phyloP scores from a whole-genome alignment of 37 sponge, comb jelly and placozoan species.

The Ephydatia muelleri region DNA sequence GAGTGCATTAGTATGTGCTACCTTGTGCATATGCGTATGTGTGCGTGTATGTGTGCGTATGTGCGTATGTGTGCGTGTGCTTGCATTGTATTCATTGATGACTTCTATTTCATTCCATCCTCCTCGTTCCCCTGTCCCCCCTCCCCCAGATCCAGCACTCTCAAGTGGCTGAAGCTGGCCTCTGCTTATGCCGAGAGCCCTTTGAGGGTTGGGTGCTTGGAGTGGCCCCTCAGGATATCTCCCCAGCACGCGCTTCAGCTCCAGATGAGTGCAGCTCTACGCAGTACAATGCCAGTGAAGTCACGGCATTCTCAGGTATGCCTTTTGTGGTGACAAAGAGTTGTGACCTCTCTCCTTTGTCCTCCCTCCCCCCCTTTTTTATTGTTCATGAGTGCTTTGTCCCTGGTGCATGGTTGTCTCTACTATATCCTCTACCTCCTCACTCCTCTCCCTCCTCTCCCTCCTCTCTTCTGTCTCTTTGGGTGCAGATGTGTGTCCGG shows the following conservation, averaged over 20 bases:
- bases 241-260: conserved; percentile 82
- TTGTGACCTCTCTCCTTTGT: not conserved
- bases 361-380: not conserved
- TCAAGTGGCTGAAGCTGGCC: conserved; percentile 83
- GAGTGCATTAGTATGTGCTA: too few relatives aligned
- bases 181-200: conserved; percentile 91
- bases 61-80: not conserved
- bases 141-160: conserved; percentile 44
- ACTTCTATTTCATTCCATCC: too few relatives aligned
- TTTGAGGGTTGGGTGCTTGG: conserved; percentile 80
- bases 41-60: not conserved
- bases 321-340: not conserved
- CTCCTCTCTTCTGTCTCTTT: too few relatives aligned
- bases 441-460: too few relatives aligned
- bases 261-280: conserved; percentile 76
- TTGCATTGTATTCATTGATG: not conserved
- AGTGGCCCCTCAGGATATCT: conserved; percentile 83
- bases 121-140: not conserved
- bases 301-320: conserved; percentile 61
- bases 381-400: not conserved
- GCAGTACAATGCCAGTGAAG: conserved; percentile 61
- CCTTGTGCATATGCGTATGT: too few relatives aligned
- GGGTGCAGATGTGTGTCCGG: too few relatives aligned
- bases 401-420: too few relatives aligned
- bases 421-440: too few relatives aligned